Percentiles rank a stretch among this genome's conserved stretches.
Conservation (phyloP, 1,140 invertebrate species). For the Zaprionus taronus region DNA sequence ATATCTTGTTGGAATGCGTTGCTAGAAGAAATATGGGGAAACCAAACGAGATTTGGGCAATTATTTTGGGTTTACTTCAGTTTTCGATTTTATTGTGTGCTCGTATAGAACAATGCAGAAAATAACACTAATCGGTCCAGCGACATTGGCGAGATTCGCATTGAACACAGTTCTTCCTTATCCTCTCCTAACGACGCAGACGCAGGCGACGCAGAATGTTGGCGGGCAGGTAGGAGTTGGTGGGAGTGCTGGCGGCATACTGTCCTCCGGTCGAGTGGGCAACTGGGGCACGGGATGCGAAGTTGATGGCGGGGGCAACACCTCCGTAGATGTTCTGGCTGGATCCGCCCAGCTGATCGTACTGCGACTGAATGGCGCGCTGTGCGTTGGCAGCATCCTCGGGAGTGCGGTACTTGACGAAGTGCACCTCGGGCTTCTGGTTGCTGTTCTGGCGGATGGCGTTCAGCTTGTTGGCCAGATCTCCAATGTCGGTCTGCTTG, state of each 20-base stretch:
- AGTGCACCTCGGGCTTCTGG: slow-evolving; percentile 70
- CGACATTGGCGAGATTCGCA: slow-evolving; percentile 40
- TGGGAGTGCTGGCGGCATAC: background rate
- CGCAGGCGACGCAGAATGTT: slow-evolving; percentile 72
- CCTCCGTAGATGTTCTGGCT: slow-evolving; percentile 55
- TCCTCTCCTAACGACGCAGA: slow-evolving; percentile 47
- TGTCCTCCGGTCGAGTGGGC: background rate
- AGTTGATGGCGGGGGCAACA: slow-evolving; percentile 63
- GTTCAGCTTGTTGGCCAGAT: slow-evolving; percentile 62
- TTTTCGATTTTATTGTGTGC: slow-evolving; percentile 63
- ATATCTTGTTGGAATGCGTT: slow-evolving; percentile 45
- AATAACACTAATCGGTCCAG: slow-evolving; percentile 60
- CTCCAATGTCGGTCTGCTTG: slow-evolving; percentile 68
- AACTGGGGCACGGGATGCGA: slow-evolving; percentile 48
- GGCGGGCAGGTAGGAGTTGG: slow-evolving; percentile 59
- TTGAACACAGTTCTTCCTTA: slow-evolving; percentile 11
- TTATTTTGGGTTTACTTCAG: slow-evolving; percentile 48
- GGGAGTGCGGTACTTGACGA: slow-evolving; percentile 66
- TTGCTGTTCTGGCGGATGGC: slow-evolving; percentile 63
- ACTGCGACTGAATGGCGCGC: slow-evolving; percentile 62
- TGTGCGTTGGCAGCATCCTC: slow-evolving; percentile 67
- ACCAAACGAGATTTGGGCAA: slow-evolving; percentile 19
- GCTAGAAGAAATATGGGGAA: slow-evolving; percentile 38
- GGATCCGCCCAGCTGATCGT: slow-evolving; percentile 62
- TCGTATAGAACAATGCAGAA: slow-evolving; percentile 50